These are phyloP conservation scores for Heteromyza rotundicornis DNA, from an alignment of 2,888 invertebrate species.

Conservation along the genomic window DNA sequence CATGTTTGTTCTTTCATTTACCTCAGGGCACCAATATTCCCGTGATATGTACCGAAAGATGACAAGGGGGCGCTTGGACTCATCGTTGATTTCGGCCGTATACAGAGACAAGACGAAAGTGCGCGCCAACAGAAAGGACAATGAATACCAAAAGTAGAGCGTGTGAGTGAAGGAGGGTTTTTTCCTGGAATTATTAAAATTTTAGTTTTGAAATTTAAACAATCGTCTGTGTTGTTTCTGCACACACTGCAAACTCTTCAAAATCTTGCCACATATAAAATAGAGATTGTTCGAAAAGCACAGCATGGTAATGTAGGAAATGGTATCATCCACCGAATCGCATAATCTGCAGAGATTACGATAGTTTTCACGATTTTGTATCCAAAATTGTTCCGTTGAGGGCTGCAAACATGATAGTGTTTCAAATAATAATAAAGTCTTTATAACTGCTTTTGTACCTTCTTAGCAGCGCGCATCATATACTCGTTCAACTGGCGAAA, in stretches of 20 bases:
- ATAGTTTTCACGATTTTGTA: constrained; percentile 65
- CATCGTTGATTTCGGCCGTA: constrained; percentile 67
- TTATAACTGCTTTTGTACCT: constrained; percentile 54
- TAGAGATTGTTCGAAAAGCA: constrained; percentile 68
- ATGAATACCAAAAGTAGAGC: constrained; percentile 67
- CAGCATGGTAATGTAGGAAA: constrained; percentile 64
- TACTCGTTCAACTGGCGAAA: constrained; percentile 70
- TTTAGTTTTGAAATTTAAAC: background rate
- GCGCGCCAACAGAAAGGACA: constrained; percentile 66
- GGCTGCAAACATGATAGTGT: constrained; percentile 37
- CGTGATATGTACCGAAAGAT: constrained; percentile 62
- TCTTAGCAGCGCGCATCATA: constrained; percentile 62
- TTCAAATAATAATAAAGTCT: background rate
- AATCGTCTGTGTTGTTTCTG: background rate
- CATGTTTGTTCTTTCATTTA: no score
- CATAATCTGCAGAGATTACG: constrained; percentile 65
- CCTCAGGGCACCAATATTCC: constrained; percentile 63
- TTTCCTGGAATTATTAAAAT: constrained; percentile 41
- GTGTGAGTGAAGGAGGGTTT: constrained; percentile 60
- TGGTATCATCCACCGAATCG: constrained; percentile 63
- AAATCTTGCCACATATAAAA: constrained; percentile 67
- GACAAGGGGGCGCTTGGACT: constrained; percentile 61
- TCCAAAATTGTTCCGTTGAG: constrained; percentile 62
- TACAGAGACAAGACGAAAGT: constrained; percentile 66
- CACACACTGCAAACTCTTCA: constrained; percentile 64